Base-by-base conservation (phyloP, 2,113 vertebrate genomes). In the Asarcornis scutulata region DNA sequence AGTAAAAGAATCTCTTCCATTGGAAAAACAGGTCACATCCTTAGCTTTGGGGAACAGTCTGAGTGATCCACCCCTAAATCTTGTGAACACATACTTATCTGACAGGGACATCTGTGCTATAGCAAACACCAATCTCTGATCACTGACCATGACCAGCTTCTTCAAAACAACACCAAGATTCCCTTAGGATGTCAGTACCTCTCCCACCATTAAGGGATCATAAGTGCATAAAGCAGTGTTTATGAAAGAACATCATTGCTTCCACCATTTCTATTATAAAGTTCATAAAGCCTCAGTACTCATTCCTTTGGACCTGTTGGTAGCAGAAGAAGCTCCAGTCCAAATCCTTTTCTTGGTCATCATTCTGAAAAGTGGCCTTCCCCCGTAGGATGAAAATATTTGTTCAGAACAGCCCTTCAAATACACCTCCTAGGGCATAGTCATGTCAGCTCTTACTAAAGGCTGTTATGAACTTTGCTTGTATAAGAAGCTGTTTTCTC, bases 401-500 rank as follows among this genome's bases (percentile, higher is more conserved):
- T 23, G 40, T 40, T 79, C 83, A 44, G 73, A 74, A 83, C 21
- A 71, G 38, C 17, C 25, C 20, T 44, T 76, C 53, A 36, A 20
- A 40, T 9, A 53, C 26, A 78, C 52, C 8, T 88, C 36, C 48
- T 17, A 27, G 46, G 52, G 13, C 22, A 62, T 26, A 34, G 23
- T 80, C 42, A 53, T 85, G 38, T 29, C 60, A 71, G 29, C n/a
- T 86, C 63, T 86, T 42, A 25, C 64, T 64, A n/a, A 25, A 38
- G 75, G 29, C 27, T 75, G 16, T 16, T 87, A 17, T 31, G 59
- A 89, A 66, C 68, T 91, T 72, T 63, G 34, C 38, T 93, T 90
- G 91, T 60, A 81, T 66, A n/a, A 93, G 58, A 87, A 58, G 40
- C 20, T 64, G 27, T 64, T 92, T 93, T 87, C 71, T 81, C 17